Conservation (phyloP, 2,113 vertebrate species). For the Ceyx margarethae region DNA sequence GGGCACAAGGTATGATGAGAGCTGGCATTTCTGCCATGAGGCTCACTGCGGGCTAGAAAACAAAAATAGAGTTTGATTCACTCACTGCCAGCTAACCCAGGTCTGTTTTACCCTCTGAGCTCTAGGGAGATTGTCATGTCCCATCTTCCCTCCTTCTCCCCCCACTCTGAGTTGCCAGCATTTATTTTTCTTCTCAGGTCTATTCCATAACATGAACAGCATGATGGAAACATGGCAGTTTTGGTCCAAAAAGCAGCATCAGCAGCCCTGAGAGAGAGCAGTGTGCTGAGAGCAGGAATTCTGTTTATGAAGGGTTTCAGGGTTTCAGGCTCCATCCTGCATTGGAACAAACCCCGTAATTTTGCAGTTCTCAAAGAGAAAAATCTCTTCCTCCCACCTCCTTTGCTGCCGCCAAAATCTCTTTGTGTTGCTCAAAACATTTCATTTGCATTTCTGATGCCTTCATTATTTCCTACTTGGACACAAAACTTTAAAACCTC, state of each 20-base stretch:
- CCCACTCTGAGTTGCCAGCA: background rate
- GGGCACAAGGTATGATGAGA: constrained; percentile 42
- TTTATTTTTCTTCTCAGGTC: constrained; percentile 32
- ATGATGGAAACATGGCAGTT: constrained; percentile 36
- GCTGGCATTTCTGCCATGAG: constrained; percentile 45
- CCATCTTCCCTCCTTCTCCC: constrained; percentile 14
- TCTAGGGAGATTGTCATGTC: constrained; percentile 56
- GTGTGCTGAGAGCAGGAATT: constrained; percentile 16
- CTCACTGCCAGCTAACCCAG: constrained; percentile 18
- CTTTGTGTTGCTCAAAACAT: constrained; percentile 37
- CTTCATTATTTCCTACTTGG: background rate
- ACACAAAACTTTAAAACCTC: background rate
- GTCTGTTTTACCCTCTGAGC: constrained; percentile 57
- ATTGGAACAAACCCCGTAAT: background rate
- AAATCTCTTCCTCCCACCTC: constrained; percentile 48
- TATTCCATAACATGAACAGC: constrained; percentile 4
- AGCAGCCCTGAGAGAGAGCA: background rate
- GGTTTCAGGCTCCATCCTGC: constrained; percentile 44
- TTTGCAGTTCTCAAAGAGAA: background rate
- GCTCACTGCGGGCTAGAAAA: constrained; percentile 38
- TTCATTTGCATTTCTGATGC: constrained; percentile 48
- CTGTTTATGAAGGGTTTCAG: constrained; percentile 20
- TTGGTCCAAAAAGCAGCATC: background rate
- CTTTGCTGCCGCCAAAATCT: background rate
- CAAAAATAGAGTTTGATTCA: constrained; percentile 61